Base-by-base conservation (phyloP, 2,797 vertebrate genomes). In the Buceros bicornis region DNA sequence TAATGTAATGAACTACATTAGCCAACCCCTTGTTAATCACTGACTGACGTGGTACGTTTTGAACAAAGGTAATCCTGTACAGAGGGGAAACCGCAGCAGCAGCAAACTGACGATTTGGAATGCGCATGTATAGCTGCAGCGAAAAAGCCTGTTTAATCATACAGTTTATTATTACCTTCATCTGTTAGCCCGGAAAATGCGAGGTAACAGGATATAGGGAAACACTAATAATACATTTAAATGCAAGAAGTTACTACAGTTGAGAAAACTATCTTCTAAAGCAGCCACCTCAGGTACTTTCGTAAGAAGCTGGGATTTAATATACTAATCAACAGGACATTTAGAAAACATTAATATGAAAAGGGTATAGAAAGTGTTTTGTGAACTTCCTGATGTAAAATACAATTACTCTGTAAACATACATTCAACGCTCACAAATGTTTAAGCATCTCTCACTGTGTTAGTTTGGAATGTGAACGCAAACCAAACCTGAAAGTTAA, bases 51-150 rank as follows among this genome's bases (percentile, higher is more conserved):
- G 3, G n/a, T 19, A 31, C 2, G 1, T n/a, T 77, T 54, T 53
- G 92, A 86, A 24, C 94, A 91, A 93, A 85, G 89, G 87, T 87
- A 87, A 74, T 78, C 20, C 90, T 80, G 74, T 80, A 82, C 61
- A 95, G 37, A 96, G 84, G 84, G 71, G 31, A 94, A 95, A 80
- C 16, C 22, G 6, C 67, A 31, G 42, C 0, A 35, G 40, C 37
- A 76, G 40, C 22, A 60, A 57, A 29, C 26, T 7, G 40, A 37
- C 33, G 42, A 10, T 19, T 20, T 58, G 73, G 71, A 88, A 65
- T 13, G 16, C 14, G 8, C 31, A 43, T 56, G 22, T 24, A 56
- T 2, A 89, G 62, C 40, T 69, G 40, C 54, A 42, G 20, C 19
- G 40, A 82, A 91, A 76, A 89, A 54, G n/a, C 35, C n/a, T 66